These are phyloP conservation scores for Oeneis ivallda DNA, from an alignment of 2,888 invertebrate species.

Conservation along the genomic window DNA sequence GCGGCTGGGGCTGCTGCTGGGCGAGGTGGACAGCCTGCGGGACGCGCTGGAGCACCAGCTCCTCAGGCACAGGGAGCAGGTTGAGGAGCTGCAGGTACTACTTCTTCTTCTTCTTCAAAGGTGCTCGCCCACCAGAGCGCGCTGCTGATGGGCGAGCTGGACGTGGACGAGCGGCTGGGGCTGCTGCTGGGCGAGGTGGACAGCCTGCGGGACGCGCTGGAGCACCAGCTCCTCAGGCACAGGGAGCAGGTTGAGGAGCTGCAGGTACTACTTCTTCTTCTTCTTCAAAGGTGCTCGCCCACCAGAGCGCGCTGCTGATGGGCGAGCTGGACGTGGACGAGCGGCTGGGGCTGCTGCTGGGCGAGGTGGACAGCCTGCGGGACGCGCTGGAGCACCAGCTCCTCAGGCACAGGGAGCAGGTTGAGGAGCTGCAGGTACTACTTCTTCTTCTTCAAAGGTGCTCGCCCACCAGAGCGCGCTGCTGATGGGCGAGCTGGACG, in stretches of 20 bases:
- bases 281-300: too few relatives aligned
- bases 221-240: slow-evolving; percentile 82
- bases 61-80: slow-evolving; percentile 76
- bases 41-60: slow-evolving; percentile 83
- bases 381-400: too few relatives aligned
- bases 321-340: too few relatives aligned
- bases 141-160: slow-evolving; percentile 83
- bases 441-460: too few relatives aligned
- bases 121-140: slow-evolving; percentile 86
- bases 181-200: slow-evolving; percentile 84
- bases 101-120: slow-evolving; percentile 47
- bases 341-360: too few relatives aligned
- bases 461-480: too few relatives aligned
- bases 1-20: slow-evolving; percentile 78
- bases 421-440: too few relatives aligned
- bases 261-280: slow-evolving; percentile 75
- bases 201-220: slow-evolving; percentile 81
- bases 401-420: too few relatives aligned
- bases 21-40: slow-evolving; percentile 84
- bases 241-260: slow-evolving; percentile 81
- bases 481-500: too few relatives aligned
- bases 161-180: slow-evolving; percentile 78
- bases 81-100: slow-evolving; percentile 82
- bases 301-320: too few relatives aligned
- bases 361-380: too few relatives aligned